Evolutionary conservation across 2,797 vertebrate genomes (phyloP).

Genomic region (Silurus lanzhouensis): DNA sequence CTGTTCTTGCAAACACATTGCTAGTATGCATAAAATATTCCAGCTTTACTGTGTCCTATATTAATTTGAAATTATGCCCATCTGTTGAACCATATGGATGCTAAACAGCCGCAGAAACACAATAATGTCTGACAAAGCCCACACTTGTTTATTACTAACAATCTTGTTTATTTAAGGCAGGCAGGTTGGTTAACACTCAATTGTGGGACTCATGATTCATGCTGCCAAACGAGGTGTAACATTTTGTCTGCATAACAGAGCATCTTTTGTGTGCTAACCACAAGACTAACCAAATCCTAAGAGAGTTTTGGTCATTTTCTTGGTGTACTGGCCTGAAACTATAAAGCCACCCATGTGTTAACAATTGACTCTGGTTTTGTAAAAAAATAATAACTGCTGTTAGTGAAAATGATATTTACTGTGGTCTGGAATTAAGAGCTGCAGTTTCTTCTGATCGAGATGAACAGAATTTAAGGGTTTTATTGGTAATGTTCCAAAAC

Average conservation of each 20-base stretch:
- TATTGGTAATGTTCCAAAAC: neutral
- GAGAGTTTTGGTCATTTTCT: neutral
- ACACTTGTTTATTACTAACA: neutral
- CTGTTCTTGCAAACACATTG: neutral
- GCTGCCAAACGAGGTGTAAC: constrained; percentile 19
- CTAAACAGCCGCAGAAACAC: constrained; percentile 9
- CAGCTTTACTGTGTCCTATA: neutral
- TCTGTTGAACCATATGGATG: neutral
- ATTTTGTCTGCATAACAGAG: constrained; percentile 21
- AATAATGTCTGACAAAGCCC: neutral
- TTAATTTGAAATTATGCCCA: neutral
- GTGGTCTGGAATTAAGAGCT: neutral
- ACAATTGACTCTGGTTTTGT: constrained; percentile 20
- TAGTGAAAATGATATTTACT: constrained; percentile 16
- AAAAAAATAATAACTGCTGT: constrained; percentile 32
- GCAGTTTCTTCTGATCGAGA: neutral
- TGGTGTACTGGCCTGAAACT: neutral
- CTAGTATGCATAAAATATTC: neutral
- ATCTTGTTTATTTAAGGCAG: neutral
- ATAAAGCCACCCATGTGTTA: neutral
- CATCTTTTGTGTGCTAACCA: constrained; percentile 8
- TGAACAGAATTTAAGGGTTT: neutral
- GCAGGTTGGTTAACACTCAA: neutral
- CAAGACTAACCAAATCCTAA: neutral
- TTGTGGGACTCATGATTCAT: constrained; percentile 2